Evolutionary conservation across 2,888 invertebrate species (phyloP).

Genomic region (Drosophila anomalipes): DNA sequence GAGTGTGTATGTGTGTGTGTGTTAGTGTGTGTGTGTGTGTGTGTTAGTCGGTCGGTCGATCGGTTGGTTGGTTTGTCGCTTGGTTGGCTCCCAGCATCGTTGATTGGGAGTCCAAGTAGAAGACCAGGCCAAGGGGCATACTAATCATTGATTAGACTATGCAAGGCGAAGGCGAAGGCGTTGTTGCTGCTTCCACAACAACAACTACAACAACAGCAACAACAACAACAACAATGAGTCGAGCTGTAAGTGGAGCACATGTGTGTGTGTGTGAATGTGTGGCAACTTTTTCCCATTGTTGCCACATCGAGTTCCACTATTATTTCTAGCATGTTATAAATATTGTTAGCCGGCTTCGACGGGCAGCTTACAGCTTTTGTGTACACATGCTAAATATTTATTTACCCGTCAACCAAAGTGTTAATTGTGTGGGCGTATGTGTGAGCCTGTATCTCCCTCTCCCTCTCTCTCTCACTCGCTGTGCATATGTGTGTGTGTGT

Average conservation of each 20-base stretch:
- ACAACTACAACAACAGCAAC: conserved; percentile 14
- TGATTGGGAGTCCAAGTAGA: conserved; percentile 52
- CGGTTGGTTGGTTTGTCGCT: conserved; percentile 40
- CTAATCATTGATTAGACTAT: conserved; percentile 70
- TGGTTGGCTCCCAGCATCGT: conserved; percentile 41
- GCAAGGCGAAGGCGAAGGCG: conserved; percentile 62
- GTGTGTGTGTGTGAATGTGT: conserved; percentile 13
- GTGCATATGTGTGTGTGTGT: conserved; percentile 26
- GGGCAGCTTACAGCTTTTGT: conserved; percentile 22
- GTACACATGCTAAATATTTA: conserved; percentile 73
- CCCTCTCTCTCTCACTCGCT: neutral
- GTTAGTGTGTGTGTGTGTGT: conserved; percentile 23
- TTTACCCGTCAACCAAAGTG: conserved; percentile 69
- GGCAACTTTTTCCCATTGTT: conserved; percentile 45
- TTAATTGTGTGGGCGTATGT: conserved; percentile 69
- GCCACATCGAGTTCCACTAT: conserved; percentile 57
- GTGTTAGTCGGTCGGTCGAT: conserved; percentile 47
- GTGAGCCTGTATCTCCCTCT: conserved; percentile 5
- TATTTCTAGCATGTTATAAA: conserved; percentile 70
- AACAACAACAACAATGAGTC: conserved; percentile 4
- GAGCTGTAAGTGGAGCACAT: conserved; percentile 49
- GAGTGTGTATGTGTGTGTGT: conserved; percentile 10
- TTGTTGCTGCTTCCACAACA: conserved; percentile 35
- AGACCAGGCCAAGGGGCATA: conserved; percentile 55
- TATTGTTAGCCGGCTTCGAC: conserved; percentile 55